A percentile compares a stretch with the other conserved stretches of the same genome.
These are phyloP conservation scores for Ormyrus labotus DNA, from an alignment of 2,888 invertebrate genomes.

Conservation along the genomic window DNA sequence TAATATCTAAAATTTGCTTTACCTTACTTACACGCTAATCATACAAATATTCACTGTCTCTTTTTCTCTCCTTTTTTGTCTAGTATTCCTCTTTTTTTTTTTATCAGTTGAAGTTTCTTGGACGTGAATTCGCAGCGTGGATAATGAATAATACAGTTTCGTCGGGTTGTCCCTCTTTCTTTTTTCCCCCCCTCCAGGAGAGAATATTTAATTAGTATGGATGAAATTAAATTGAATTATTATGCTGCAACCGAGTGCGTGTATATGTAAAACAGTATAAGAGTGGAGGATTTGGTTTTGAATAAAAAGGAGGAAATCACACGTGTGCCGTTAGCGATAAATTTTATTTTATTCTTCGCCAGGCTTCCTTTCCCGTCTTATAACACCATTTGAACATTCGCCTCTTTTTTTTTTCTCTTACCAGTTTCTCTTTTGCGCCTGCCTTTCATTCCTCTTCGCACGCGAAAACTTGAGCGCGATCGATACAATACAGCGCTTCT, in stretches of 20 bases:
- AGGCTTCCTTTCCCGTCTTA: constrained; percentile 1
- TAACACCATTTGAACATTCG: constrained; percentile 25
- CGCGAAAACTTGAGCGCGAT: neutral
- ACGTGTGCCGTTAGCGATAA: constrained; percentile 30
- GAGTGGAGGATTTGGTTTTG: constrained; percentile 16
- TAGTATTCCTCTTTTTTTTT: neutral
- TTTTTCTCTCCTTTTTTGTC: constrained; percentile 42
- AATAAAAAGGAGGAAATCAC: constrained; percentile 28
- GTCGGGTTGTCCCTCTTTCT: constrained; percentile 12
- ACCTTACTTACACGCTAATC: constrained; percentile 39
- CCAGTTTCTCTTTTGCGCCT: neutral
- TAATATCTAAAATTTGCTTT: constrained; percentile 10
- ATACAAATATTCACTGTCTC: constrained; percentile 45
- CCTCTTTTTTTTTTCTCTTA: neutral
- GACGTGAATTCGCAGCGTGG: constrained; percentile 14
- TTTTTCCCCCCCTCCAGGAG: neutral
- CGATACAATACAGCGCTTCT: neutral
- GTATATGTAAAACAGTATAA: constrained; percentile 43
- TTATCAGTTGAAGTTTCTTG: constrained; percentile 2
- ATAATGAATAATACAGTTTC: constrained; percentile 46
- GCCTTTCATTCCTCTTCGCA: neutral
- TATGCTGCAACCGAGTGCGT: constrained; percentile 27
- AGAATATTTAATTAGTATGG: constrained; percentile 50
- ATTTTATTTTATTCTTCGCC: constrained; percentile 43
- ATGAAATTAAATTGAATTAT: constrained; percentile 53